Evolutionary conservation across 37 sponge, comb jelly and placozoan genomes (phyloP), one percentile per base, ranked within the genome.

Genomic region (Agelas oroides): DNA sequence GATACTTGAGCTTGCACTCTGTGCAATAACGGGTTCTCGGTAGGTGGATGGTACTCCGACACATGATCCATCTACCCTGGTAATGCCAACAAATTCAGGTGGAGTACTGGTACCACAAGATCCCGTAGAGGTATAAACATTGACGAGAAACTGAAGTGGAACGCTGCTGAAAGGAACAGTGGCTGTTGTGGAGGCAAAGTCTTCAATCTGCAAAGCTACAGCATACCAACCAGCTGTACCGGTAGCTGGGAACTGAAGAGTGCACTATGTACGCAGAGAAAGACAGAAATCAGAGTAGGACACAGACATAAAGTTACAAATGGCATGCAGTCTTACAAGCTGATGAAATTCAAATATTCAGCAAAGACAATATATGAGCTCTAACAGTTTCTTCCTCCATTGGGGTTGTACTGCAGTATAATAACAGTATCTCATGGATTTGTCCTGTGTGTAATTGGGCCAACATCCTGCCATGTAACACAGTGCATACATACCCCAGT

Each of bases 121-220:
- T 15, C n/a, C 25, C 14, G 66, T 32, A 24, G 65, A 63, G 64
- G 18, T n/a, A 40, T 72, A 71, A 30, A 86, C 71, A 59, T 72
- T 16, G 40, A 87, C 59, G 25, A 87, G 53, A 61, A 87, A 87
- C 66, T 87, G 87, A 20, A 87, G 31, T 46, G 80, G 80, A 19
- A 87, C 74, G 71, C 87, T 87, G 69, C 87, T 87, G 52, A 87
- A 27, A 46, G 80, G 80, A 36, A 25, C 32, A 14, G 73, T 72
- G 31, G 28, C 31, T 32, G 65, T 15, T 8, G 32, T 5, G n/a
- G 80, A 37, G n/a, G 52, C 32, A 39, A 72, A 87, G 55, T 87
- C 87, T 41, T 87, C 87, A 28, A 87, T 72, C 66, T 79, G 79
- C 6, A 87, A 55, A 18, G 87, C 80, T 38, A 79, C 73, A 53